Conservation (phyloP, 2,113 vertebrate genomes). For the Merops nubicus region DNA sequence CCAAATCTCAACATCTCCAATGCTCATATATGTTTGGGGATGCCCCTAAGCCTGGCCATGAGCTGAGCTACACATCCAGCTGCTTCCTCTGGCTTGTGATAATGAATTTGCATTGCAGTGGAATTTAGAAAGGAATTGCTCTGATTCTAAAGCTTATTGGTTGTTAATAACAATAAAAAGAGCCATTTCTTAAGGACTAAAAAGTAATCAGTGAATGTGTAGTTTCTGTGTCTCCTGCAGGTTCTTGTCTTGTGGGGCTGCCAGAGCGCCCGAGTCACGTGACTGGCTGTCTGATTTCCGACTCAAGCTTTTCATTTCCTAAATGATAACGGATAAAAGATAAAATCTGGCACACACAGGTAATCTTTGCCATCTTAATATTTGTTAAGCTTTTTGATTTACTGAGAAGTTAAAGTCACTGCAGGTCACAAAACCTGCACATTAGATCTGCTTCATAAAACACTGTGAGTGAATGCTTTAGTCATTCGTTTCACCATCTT, state of each 20-base stretch:
- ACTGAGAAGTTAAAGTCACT: constrained; percentile 76
- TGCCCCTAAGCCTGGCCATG: neutral
- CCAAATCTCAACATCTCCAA: neutral
- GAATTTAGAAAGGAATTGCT: constrained; percentile 54
- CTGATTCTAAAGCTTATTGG: constrained; percentile 40
- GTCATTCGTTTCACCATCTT: constrained; percentile 75
- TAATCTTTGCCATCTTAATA: constrained; percentile 79
- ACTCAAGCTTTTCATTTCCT: constrained; percentile 71
- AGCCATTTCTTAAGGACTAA: constrained; percentile 37
- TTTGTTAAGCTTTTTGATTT: constrained; percentile 84
- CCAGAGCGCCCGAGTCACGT: neutral
- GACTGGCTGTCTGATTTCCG: constrained; percentile 53
- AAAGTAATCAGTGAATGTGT: constrained; percentile 44
- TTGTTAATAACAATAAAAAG: constrained; percentile 27
- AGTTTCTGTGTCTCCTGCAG: constrained; percentile 18
- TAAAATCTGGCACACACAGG: constrained; percentile 73
- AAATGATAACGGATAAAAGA: constrained; percentile 72
- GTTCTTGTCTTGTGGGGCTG: constrained; percentile 50
- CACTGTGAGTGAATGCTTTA: constrained; percentile 68
- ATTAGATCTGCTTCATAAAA: constrained; percentile 81
- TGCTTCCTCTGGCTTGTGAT: neutral
- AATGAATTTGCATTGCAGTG: neutral
- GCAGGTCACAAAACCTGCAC: constrained; percentile 76
- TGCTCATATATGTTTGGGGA: neutral
- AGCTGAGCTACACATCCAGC: neutral